Conservation (phyloP, 2,888 invertebrate species). For the Hirtodrosophila duncani region DNA sequence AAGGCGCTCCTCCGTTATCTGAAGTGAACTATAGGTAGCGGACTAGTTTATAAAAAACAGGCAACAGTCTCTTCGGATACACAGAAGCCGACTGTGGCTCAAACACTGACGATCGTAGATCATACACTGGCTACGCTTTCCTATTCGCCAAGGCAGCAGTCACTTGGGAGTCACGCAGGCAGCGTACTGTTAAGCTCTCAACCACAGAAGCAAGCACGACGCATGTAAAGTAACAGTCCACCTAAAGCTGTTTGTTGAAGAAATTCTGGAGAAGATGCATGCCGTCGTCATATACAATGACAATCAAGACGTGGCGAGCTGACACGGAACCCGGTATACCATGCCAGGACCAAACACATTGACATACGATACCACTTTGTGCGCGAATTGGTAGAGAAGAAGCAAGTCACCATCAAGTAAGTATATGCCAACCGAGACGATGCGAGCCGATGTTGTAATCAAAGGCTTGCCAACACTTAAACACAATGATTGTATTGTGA, state of each 20-base stretch:
- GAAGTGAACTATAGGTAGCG: no score
- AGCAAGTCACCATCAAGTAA: constrained; percentile 15
- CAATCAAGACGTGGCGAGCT: no score
- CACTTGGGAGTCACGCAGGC: constrained; percentile 24
- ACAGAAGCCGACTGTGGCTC: constrained; percentile 35
- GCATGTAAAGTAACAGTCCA: constrained; percentile 26
- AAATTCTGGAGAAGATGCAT: not conserved
- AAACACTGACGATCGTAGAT: constrained; percentile 10
- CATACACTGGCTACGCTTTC: constrained; percentile 13
- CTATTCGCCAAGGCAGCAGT: constrained; percentile 12
- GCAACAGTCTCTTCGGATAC: no score
- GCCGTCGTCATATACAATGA: no score
- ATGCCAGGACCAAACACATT: constrained; percentile 25
- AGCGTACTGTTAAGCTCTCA: constrained; percentile 23
- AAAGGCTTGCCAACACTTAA: constrained; percentile 4
- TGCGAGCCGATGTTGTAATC: constrained; percentile 24
- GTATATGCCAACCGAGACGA: constrained; percentile 14
- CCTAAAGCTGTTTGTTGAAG: constrained; percentile 11
- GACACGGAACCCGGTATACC: constrained; percentile 17
- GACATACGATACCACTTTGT: constrained; percentile 22
- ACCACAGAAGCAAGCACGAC: constrained; percentile 29
- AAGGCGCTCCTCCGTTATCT: no score
- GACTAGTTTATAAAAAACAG: no score
- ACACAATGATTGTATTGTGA: no score
- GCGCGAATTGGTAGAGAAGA: constrained; percentile 10